These are phyloP conservation scores for Eulithis testata DNA, from an alignment of 2,888 invertebrate species.

Conservation along the genomic window DNA sequence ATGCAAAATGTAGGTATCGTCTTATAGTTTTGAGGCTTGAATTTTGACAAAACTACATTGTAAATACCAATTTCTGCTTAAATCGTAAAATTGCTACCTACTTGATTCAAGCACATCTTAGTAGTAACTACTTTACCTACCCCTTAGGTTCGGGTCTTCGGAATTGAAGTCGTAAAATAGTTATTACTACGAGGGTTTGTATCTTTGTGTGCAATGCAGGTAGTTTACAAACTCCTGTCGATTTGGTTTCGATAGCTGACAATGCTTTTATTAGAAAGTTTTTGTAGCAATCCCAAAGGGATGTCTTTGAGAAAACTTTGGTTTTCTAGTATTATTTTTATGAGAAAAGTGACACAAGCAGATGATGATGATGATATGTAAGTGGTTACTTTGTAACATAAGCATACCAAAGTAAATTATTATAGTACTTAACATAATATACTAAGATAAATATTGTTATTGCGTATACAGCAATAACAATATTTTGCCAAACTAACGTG, in stretches of 20 bases:
- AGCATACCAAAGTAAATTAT: too few species aligned
- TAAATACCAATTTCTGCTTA: constrained; percentile 23
- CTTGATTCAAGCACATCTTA: constrained; percentile 29
- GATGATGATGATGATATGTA: too few species aligned
- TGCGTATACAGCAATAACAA: constrained; percentile 21
- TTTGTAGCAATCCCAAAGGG: constrained; percentile 12
- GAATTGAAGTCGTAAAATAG: constrained; percentile 71
- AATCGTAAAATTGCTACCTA: constrained; percentile 20
- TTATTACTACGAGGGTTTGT: constrained; percentile 54
- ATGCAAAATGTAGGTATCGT: too few species aligned
- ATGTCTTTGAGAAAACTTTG: constrained; percentile 14
- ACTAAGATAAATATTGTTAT: too few species aligned
- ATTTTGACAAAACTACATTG: background rate
- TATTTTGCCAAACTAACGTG: constrained; percentile 48
- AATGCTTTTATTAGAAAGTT: constrained; percentile 37
- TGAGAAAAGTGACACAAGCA: too few species aligned
- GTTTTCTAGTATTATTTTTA: constrained; percentile 9
- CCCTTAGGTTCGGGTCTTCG: constrained; percentile 41
- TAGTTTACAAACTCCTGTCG: constrained; percentile 37
- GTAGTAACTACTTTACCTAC: constrained; percentile 28
- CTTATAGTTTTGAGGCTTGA: too few species aligned
- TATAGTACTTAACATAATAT: too few species aligned
- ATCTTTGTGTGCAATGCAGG: constrained; percentile 32
- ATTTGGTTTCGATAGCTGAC: constrained; percentile 38
- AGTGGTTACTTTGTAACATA: too few species aligned